Evolutionary conservation across 1,140 invertebrate genomes (phyloP), one percentile per base, ranked within the genome.

Genomic region (Latrodectus geometricus): DNA sequence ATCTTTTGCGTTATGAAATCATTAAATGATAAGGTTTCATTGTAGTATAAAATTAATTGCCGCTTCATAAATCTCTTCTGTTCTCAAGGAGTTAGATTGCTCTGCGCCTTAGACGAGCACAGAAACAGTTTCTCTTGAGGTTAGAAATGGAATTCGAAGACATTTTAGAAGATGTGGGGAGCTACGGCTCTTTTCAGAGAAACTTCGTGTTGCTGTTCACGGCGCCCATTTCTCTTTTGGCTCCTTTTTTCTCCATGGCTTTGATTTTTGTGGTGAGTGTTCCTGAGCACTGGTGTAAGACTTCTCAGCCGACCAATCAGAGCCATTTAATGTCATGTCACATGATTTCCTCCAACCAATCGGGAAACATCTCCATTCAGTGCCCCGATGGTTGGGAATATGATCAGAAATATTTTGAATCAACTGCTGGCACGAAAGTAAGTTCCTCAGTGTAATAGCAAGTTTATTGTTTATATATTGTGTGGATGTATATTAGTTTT

Each of bases 171-270:
- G 91, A 93, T 88, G 91, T 94, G n/a, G 93, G 93, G 7, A 93
- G 94, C 88, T 91, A 94, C 79, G 93, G 93, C 9, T 90, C 89
- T 21, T 94, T 92, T 89, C 93, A 94, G 90, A 91, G 92, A 70
- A 90, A 89, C n/a, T 52, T 88, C 14, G 65, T 88, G 8, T 52
- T 72, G 7, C 52, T 83, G 20, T 88, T 88, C 52, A 69, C 88
- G 4, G 48, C 88, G 0, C 89, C 89, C 2, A 70, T 81, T 9
- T 68, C 84, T 11, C 54, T 70, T 61, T 17, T 75, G 11, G n/a
- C 86, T 48, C 76, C 88, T 17, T 89, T 87, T 70, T 80, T 87
- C 54, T 88, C 73, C 50, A 87, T 92, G 89, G 93, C 92, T 82
- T 90, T 92, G 14, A 91, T 93, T 48, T 89, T 93, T 87, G 91